Percentiles rank a stretch among this genome's conserved stretches.
Evolutionary conservation across 2,113 vertebrate genomes (phyloP).

Genomic region (Notothenia rossii): DNA sequence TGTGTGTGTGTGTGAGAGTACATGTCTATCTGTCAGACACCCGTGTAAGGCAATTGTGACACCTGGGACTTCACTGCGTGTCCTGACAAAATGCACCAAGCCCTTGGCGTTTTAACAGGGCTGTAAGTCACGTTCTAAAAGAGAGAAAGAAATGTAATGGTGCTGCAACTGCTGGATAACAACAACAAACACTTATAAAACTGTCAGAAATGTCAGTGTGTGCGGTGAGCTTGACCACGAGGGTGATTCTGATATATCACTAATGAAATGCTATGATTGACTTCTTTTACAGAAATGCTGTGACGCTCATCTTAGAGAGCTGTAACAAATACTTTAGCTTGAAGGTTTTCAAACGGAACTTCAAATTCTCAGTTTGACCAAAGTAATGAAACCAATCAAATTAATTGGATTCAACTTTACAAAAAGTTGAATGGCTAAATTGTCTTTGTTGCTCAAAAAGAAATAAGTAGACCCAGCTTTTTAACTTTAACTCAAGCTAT

Average conservation of each 20-base stretch:
- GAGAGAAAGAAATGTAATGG: not conserved
- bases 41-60: constrained; percentile 44
- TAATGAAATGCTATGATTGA: not conserved
- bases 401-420: not conserved
- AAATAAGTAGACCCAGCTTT: not conserved
- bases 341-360: too few relatives aligned
- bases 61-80: constrained; percentile 51
- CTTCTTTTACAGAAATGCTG: not conserved
- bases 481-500: not conserved
- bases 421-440: not conserved
- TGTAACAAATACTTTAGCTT: too few relatives aligned
- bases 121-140: constrained; percentile 12
- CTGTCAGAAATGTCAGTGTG: constrained; percentile 30
- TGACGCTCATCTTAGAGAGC: not conserved
- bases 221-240: not conserved
- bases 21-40: constrained; percentile 42
- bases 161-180: constrained; percentile 1
- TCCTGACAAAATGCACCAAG: constrained; percentile 47
- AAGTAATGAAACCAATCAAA: too few relatives aligned
- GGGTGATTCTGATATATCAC: not conserved
- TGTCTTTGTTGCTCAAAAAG: not conserved
- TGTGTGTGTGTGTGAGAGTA: constrained; percentile 22
- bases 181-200: not conserved
- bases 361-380: too few relatives aligned
- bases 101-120: constrained; percentile 41